Base-by-base conservation (phyloP, 2,888 invertebrate genomes). In the Geophilus truncorum region DNA sequence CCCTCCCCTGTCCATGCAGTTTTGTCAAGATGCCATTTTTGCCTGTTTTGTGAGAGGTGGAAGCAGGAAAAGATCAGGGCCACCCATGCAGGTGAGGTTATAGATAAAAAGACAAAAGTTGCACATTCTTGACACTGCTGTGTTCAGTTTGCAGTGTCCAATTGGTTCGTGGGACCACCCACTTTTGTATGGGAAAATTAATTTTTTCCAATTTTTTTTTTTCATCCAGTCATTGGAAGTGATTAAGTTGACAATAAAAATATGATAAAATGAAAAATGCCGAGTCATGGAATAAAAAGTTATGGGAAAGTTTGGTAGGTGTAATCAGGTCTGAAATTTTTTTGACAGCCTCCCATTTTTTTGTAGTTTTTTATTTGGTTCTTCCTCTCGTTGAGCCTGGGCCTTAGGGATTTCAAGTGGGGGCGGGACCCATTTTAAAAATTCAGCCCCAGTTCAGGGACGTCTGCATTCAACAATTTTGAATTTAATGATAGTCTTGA, bases 231-330 rank as follows among this genome's bases (percentile, higher is more conserved):
- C 57, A 62, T 23, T 62, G 4, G 21, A 62, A 23, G 57, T 62
- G 57, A 62, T 62, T 62, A 62, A 62, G 57, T 62, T 62, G 57
- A 62, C 57, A 62, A 62, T 62, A 62, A 62, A 62, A 62, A 62
- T 62, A 62, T 62, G 57, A 62, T 62, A 62, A 62, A 62, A 62
- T 18, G 21, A 21, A 23, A 62, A 62, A 23, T 23, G 57, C 10
- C 23, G 57, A 62, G 57, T 62, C 57, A 62, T 62, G 57, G 10
- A 23, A 62, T 62, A 18, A 57, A 57, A 57, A 5, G 57, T 57
- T 57, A 62, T 62, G 57, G 57, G 57, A 62, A 62, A 62, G n/a
- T n/a, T n/a, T n/a, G 1, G 21, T 62, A 62, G 57, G 57, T 62
- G 57, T 62, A 62, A 62, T n/a, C 18, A 18, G 10, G 57, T 0